Conservation (phyloP, 2,797 vertebrate species). For the Lepilemur septentrionalis region DNA sequence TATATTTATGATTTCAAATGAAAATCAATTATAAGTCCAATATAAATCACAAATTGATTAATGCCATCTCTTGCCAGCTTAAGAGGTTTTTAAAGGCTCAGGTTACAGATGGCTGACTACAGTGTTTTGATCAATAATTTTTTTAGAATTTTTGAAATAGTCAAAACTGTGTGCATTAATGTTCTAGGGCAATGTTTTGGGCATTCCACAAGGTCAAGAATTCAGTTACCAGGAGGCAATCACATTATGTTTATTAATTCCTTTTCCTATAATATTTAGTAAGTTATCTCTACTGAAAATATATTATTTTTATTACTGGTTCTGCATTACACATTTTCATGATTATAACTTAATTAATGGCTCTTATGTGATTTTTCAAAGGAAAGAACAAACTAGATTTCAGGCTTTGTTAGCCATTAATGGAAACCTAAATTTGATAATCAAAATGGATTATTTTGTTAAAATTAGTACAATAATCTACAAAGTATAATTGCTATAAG, state of each 20-base stretch:
- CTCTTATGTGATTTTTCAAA: constrained; percentile 22
- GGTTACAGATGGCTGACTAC: constrained; percentile 47
- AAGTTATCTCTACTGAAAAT: background rate
- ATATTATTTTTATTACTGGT: background rate
- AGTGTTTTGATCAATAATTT: constrained; percentile 49
- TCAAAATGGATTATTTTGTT: constrained; percentile 37
- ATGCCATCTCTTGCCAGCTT: constrained; percentile 2
- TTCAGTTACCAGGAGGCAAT: background rate
- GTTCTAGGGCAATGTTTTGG: constrained; percentile 57
- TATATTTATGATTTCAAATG: constrained; percentile 69
- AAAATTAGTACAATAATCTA: background rate
- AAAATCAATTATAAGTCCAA: constrained; percentile 56
- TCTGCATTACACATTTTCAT: background rate
- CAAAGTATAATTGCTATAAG: background rate
- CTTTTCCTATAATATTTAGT: background rate
- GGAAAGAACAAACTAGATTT: constrained; percentile 14
- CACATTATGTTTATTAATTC: constrained; percentile 44
- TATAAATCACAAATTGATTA: constrained; percentile 68
- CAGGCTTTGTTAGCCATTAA: constrained; percentile 1
- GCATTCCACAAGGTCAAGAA: constrained; percentile 25
- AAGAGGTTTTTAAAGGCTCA: constrained; percentile 64
- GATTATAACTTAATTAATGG: background rate
- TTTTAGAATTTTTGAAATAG: constrained; percentile 62
- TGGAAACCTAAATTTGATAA: constrained; percentile 33
- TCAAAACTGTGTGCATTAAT: constrained; percentile 65